Evolutionary conservation across 2,888 invertebrate species (phyloP).

Genomic region (Ecliptopera silaceata): DNA sequence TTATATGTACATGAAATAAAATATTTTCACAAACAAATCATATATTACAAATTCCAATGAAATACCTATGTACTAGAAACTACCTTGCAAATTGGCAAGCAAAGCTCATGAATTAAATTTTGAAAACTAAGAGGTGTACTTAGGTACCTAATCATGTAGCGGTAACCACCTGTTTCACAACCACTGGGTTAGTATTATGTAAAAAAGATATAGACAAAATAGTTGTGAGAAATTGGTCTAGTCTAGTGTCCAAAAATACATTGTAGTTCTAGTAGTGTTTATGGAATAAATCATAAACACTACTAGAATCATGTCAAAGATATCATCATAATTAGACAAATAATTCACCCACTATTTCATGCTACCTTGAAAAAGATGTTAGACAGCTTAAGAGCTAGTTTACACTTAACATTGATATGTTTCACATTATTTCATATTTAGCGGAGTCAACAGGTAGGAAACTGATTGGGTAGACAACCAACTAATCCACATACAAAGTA

Average conservation of each 20-base stretch:
- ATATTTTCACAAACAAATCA: not conserved
- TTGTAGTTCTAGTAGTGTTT: too few species aligned
- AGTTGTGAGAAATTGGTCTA: not conserved
- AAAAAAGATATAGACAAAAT: not conserved
- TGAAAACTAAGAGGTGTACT: conserved; percentile 7
- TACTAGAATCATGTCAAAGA: not conserved
- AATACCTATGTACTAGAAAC: conserved; percentile 45
- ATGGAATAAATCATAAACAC: too few species aligned
- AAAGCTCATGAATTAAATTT: conserved; percentile 27
- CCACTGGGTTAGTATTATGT: conserved; percentile 13
- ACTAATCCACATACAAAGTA: conserved; percentile 40
- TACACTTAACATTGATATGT: not conserved
- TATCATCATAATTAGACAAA: not conserved
- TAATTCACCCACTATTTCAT: not conserved
- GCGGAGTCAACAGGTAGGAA: not conserved
- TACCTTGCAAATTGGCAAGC: conserved; percentile 30
- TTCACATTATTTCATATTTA: not conserved
- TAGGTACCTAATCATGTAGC: not conserved
- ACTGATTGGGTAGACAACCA: not conserved
- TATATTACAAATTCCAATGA: conserved; percentile 8
- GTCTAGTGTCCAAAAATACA: conserved; percentile 13
- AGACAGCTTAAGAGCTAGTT: not conserved
- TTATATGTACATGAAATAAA: not conserved
- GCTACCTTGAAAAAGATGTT: not conserved
- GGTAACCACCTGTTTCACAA: conserved; percentile 27